Evolutionary conservation across 2,113 vertebrate genomes (phyloP).

Genomic region (Lates calcarifer): DNA sequence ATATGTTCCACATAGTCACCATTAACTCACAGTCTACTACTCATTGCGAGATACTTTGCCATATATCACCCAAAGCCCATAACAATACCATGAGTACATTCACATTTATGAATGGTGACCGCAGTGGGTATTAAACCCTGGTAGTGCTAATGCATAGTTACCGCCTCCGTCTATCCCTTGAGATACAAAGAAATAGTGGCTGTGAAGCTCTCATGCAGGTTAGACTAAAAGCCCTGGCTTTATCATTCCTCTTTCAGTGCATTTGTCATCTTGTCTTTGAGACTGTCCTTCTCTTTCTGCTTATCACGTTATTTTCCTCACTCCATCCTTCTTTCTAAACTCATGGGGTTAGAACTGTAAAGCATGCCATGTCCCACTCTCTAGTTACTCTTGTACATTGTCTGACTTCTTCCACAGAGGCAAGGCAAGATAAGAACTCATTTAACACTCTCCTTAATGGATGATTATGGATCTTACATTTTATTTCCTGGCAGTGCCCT

Average conservation of each 20-base stretch:
- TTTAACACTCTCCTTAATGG: slow-evolving; percentile 48
- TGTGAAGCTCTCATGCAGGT: slow-evolving; percentile 21
- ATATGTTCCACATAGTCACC: not conserved
- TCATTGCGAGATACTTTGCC: slow-evolving; percentile 7
- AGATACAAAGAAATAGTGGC: slow-evolving; percentile 17
- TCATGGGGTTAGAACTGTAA: not conserved
- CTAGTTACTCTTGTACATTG: slow-evolving; percentile 15
- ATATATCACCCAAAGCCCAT: slow-evolving; percentile 11
- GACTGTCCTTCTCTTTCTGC: not conserved
- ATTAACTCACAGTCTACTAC: not conserved
- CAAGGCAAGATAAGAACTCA: slow-evolving; percentile 8
- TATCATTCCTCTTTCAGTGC: not conserved
- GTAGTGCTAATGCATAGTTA: slow-evolving; percentile 26
- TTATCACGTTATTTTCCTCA: slow-evolving; percentile 4
- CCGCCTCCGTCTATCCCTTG: not conserved
- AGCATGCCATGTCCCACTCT: not conserved
- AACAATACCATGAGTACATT: slow-evolving; percentile 31
- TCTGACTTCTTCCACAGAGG: slow-evolving; percentile 16
- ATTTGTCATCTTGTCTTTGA: slow-evolving; percentile 6
- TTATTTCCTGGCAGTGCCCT: slow-evolving; percentile 43
- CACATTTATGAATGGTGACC: slow-evolving; percentile 4
- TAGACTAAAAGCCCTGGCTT: slow-evolving; percentile 1
- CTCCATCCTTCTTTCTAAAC: slow-evolving; percentile 1
- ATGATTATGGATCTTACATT: slow-evolving; percentile 57
- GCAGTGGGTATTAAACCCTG: slow-evolving; percentile 23